Evolutionary conservation across 2,113 vertebrate genomes (phyloP).

Genomic region (Cranoglanis bouderius): DNA sequence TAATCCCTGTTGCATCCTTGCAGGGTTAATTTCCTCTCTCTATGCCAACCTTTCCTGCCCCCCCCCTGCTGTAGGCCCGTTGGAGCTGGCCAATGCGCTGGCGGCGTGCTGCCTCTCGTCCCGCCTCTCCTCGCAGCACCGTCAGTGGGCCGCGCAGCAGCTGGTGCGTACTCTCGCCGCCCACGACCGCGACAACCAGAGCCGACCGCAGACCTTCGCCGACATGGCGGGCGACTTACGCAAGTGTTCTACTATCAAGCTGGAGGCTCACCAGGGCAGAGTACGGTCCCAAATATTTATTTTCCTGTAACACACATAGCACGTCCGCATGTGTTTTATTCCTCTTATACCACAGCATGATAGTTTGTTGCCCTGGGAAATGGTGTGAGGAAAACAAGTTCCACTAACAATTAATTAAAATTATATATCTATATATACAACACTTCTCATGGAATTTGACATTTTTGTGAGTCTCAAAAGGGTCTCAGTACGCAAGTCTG

Average conservation of each 20-base stretch:
- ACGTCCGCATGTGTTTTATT: neutral
- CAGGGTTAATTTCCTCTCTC: slow-evolving; percentile 91
- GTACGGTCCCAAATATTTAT: slow-evolving; percentile 68
- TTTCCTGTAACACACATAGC: neutral
- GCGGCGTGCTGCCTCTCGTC: slow-evolving; percentile 97
- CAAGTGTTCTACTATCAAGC: slow-evolving; percentile 90
- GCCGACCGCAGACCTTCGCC: slow-evolving; percentile 86
- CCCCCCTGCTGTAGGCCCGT: slow-evolving; percentile 92
- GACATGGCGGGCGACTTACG: slow-evolving; percentile 95
- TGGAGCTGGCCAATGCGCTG: slow-evolving; percentile 97
- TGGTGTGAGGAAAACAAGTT: too few relatives aligned
- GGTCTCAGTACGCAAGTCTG: neutral
- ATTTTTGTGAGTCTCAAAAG: neutral
- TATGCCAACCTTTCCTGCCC: slow-evolving; percentile 91
- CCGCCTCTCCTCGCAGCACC: slow-evolving; percentile 93
- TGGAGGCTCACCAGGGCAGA: slow-evolving; percentile 97
- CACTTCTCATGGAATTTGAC: neutral
- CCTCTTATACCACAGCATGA: neutral
- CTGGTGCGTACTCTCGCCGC: slow-evolving; percentile 92
- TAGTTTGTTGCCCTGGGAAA: too few relatives aligned
- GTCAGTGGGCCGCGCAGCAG: slow-evolving; percentile 98
- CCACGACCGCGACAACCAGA: slow-evolving; percentile 94
- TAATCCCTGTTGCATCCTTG: slow-evolving; percentile 80
- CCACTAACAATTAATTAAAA: neutral
- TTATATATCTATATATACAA: too few relatives aligned